Percentiles rank a stretch among this genome's conserved stretches.
Evolutionary conservation across 2,888 invertebrate species (phyloP).

Genomic region (Cenopis cana): DNA sequence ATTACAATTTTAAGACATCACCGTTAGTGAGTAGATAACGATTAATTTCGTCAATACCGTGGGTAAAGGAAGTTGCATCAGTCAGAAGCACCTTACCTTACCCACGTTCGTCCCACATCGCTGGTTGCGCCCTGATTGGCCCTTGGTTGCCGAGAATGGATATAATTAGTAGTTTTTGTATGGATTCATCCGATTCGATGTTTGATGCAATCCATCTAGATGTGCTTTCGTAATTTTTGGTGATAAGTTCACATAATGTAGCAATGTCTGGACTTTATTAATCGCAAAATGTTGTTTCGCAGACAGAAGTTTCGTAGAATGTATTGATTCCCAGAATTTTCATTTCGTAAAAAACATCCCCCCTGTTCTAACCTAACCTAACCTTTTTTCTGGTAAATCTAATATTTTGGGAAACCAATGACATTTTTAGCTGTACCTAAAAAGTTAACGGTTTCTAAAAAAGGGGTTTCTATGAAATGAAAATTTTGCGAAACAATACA

Average conservation of each 20-base stretch:
- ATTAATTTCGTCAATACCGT: slow-evolving; percentile 59
- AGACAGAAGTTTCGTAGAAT: too few relatives aligned
- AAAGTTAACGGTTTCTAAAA: too few relatives aligned
- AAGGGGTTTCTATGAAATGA: too few relatives aligned
- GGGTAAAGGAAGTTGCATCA: slow-evolving; percentile 78
- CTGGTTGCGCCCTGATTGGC: slow-evolving; percentile 57
- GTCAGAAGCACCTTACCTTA: slow-evolving; percentile 65
- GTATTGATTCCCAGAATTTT: too few relatives aligned
- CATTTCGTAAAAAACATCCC: too few relatives aligned
- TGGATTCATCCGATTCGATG: slow-evolving; percentile 8
- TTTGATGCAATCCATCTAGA: slow-evolving; percentile 17
- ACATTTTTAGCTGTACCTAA: too few relatives aligned
- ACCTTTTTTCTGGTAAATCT: too few relatives aligned
- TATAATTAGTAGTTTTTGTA: slow-evolving; percentile 49
- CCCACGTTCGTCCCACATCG: slow-evolving; percentile 67
- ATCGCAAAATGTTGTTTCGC: too few relatives aligned
- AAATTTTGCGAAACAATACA: too few relatives aligned
- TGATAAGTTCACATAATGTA: neutral
- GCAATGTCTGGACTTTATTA: neutral
- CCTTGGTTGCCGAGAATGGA: slow-evolving; percentile 60
- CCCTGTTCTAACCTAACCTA: too few relatives aligned
- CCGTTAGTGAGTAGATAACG: slow-evolving; percentile 47
- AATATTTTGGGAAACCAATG: too few relatives aligned
- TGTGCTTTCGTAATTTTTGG: slow-evolving; percentile 17
- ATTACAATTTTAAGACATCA: slow-evolving; percentile 36